Base-by-base conservation (phyloP, 2,113 vertebrate species). In the Stigmatopora nigra region DNA sequence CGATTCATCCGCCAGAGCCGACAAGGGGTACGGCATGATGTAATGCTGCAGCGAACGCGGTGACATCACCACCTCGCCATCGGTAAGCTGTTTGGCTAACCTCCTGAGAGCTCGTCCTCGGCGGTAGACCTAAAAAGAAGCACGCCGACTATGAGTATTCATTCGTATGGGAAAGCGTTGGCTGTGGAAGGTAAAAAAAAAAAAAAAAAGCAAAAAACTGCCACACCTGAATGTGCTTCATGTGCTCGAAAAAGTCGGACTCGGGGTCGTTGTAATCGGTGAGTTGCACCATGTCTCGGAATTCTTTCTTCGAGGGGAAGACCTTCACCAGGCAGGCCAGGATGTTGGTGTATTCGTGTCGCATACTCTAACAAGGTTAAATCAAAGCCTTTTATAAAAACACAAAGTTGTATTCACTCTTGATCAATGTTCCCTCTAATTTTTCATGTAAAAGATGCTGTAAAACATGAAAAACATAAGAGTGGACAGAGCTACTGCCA, bases 231-330 rank as follows among this genome's bases (percentile, higher is more conserved):
- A 99, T 98, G 81, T 99, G 97, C 71, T 98, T 98, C 95, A 98
- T 98, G 79, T 98, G 95, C 83, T 98, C 95, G 67, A 98, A 98
- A 88, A 98, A 99, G 87, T 99, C 96, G 14, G 93, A 94, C 81
- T 99, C 96, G 0, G 83, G 94, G 83, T 99, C 97, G n/a, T 85
- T 92, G 71, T 75, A 75, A 77, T 98, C 88, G 16, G 93, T 93
- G 66, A 99, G 92, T 84, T 97, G 94, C 25, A 96, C 94, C 84
- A 99, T 84, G 64, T 98, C 95, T 68, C 82, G 85, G 85, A 98
- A 98, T 71, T 99, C 97, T 0, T 87, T 78, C 78, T 87, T 91
- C 73, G 80, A 20, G 51, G 95, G 93, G 67, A 98, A 98, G 0
- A 91, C 91, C 68, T 90, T 92, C 77, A 98, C 92, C 88, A 99